Percentiles rank a stretch among this genome's conserved stretches.
Evolutionary conservation across 2,113 vertebrate species (phyloP).

Genomic region (Seriola rivoliana): DNA sequence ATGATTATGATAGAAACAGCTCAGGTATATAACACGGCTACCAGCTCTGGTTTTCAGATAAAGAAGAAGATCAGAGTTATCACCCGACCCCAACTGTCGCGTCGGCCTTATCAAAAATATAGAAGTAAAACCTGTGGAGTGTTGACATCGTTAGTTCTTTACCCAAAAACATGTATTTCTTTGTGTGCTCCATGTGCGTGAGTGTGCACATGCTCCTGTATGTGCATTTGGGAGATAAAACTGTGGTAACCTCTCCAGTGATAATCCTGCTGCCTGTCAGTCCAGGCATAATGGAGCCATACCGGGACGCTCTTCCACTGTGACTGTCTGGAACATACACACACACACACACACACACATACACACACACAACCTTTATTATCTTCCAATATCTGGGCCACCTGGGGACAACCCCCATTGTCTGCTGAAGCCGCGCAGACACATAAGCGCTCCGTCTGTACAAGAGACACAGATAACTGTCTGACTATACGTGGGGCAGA

Average conservation of each 20-base stretch:
- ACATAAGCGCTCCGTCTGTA: conserved; percentile 38
- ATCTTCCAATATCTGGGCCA: conserved; percentile 56
- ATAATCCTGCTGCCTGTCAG: conserved; percentile 57
- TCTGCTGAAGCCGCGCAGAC: conserved; percentile 40
- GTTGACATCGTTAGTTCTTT: not conserved
- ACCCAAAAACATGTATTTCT: not conserved
- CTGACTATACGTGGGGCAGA: conserved; percentile 49
- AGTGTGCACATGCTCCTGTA: conserved; percentile 16
- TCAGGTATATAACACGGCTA: not conserved
- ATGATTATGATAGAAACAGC: not conserved
- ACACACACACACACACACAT: conserved; percentile 15
- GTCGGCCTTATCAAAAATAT: not conserved
- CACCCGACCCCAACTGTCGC: not conserved
- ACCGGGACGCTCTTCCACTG: conserved; percentile 24
- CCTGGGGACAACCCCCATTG: conserved; percentile 56
- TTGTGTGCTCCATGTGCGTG: not conserved
- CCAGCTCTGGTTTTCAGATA: not conserved
- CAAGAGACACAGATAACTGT: conserved; percentile 40
- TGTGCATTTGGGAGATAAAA: conserved; percentile 8
- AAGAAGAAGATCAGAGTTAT: not conserved
- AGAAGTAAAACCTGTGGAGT: not conserved
- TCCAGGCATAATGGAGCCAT: conserved; percentile 7
- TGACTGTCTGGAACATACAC: conserved; percentile 47
- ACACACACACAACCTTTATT: conserved; percentile 39
- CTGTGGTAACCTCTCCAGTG: conserved; percentile 44